Percentiles rank a stretch among this genome's conserved stretches.
Evolutionary conservation across 92 coral and sea anemone species (phyloP).

Genomic region (Galaxea fascicularis): DNA sequence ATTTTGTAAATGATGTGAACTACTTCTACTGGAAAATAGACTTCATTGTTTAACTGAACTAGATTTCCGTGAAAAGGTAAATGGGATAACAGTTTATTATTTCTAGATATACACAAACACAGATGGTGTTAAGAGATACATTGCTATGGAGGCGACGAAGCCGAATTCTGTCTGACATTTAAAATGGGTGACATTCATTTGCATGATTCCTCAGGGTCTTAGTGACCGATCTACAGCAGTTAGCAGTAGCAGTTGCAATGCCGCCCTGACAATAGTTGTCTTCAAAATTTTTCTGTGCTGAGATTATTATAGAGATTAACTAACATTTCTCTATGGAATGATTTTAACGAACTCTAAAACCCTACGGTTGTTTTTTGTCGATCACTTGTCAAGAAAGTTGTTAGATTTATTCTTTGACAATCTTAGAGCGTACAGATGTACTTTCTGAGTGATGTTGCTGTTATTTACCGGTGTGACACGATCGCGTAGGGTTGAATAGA

Average conservation of each 20-base stretch:
- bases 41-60: not conserved
- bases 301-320: too few relatives aligned
- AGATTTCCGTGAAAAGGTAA: not conserved
- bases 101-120: not conserved
- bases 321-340: too few relatives aligned
- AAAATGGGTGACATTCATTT: constrained; percentile 1
- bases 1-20: not conserved
- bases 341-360: too few relatives aligned
- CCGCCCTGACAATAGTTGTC: not conserved
- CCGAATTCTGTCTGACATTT: constrained; percentile 11
- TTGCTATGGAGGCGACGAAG: constrained; percentile 24
- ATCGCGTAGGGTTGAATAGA: not conserved
- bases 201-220: constrained; percentile 1
- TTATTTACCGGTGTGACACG: not conserved
- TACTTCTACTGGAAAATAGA: not conserved
- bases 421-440: not conserved
- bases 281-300: not conserved
- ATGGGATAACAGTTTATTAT: not conserved
- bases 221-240: not conserved
- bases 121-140: not conserved
- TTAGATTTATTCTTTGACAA: not conserved
- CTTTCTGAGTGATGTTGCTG: not conserved
- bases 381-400: not conserved
- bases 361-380: not conserved
- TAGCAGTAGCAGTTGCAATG: not conserved